Percentiles rank a stretch among this genome's conserved stretches.
Evolutionary conservation across 2,113 vertebrate genomes (phyloP).

Genomic region (Bubo scandiacus): DNA sequence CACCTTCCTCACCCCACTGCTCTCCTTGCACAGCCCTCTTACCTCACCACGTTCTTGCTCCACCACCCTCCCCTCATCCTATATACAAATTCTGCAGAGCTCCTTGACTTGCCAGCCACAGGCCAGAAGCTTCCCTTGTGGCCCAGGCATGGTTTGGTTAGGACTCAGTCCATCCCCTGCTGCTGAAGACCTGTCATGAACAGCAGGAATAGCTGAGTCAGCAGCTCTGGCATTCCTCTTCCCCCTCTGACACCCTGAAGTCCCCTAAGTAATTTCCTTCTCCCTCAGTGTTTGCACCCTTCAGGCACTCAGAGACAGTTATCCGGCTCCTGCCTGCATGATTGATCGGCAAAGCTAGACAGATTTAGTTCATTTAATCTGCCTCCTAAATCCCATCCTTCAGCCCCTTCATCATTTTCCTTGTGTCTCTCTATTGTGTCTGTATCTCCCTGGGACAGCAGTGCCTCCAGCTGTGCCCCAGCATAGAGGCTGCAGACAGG

Average conservation of each 20-base stretch:
- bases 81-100: neutral
- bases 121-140: neutral
- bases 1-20: accelerated
- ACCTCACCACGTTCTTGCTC: neutral
- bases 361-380: constrained; percentile 54
- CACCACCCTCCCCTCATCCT: neutral
- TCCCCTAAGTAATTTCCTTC: neutral
- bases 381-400: constrained; percentile 30
- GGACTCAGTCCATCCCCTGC: neutral
- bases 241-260: neutral
- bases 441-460: neutral
- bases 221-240: neutral
- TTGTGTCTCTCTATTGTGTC: neutral
- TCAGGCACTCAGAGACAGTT: neutral
- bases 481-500: neutral
- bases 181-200: accelerated
- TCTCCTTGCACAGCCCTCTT: accelerated
- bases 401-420: neutral
- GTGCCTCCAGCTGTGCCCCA: neutral
- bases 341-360: constrained; percentile 33
- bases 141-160: accelerated
- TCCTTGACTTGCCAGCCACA: neutral
- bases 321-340: neutral
- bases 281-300: neutral
- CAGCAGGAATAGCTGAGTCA: neutral